Conservation (phyloP, 2,113 vertebrate species). For the Zapus hudsonius region DNA sequence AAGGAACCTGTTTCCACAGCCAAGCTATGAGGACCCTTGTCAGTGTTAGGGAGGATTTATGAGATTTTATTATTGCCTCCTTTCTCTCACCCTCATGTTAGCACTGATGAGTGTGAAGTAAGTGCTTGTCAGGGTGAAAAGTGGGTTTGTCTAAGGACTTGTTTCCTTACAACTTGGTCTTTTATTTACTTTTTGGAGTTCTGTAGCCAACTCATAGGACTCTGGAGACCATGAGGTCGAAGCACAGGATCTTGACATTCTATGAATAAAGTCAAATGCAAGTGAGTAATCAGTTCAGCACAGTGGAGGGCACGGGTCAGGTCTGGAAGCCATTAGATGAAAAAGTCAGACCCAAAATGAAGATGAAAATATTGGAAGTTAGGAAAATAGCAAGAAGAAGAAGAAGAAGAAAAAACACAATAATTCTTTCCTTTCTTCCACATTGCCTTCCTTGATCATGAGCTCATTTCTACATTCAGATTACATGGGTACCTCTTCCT, state of each 20-base stretch:
- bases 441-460: neutral
- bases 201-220: slow-evolving; percentile 31
- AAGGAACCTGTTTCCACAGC: slow-evolving; percentile 18
- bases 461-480: neutral
- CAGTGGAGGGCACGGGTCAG: slow-evolving; percentile 31
- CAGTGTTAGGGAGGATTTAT: neutral
- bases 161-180: slow-evolving; percentile 45
- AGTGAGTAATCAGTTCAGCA: slow-evolving; percentile 38
- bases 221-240: slow-evolving; percentile 34
- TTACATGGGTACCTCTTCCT: neutral
- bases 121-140: slow-evolving; percentile 20
- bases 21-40: slow-evolving; percentile 24
- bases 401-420: neutral
- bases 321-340: slow-evolving; percentile 60
- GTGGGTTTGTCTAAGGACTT: neutral
- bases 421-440: neutral
- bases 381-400: neutral
- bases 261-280: slow-evolving; percentile 55
- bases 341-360: slow-evolving; percentile 41
- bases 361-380: slow-evolving; percentile 56
- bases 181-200: slow-evolving; percentile 37
- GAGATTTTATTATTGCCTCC: slow-evolving; percentile 6
- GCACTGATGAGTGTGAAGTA: slow-evolving; percentile 35
- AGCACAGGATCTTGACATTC: slow-evolving; percentile 66
- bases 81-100: slow-evolving; percentile 45